These are phyloP conservation scores for Characodon lateralis DNA, from an alignment of 2,797 vertebrate genomes.

Conservation along the genomic window DNA sequence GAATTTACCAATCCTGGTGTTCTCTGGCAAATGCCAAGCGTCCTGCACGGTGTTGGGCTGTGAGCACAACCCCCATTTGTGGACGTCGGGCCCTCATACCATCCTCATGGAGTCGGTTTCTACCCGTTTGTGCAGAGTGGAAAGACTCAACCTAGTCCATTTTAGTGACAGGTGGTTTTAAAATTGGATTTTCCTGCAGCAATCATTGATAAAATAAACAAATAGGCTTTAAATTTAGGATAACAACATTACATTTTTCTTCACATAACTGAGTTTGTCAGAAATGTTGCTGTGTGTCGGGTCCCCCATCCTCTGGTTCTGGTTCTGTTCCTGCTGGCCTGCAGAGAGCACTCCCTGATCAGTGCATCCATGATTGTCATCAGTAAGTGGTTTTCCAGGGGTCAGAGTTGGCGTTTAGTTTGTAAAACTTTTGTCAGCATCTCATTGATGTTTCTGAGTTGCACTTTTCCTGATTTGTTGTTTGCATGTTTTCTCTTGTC, in stretches of 20 bases:
- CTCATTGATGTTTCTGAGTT: not conserved
- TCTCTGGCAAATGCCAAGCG: too few relatives aligned
- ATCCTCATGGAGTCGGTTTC: too few relatives aligned
- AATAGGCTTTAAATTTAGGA: not conserved
- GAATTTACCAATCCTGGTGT: too few relatives aligned
- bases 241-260: not conserved
- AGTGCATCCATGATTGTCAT: not conserved
- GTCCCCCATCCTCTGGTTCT: not conserved
- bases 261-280: not conserved
- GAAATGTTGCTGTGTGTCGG: not conserved
- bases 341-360: not conserved
- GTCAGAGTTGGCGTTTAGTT: not conserved
- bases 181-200: not conserved
- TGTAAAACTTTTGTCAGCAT: not conserved
- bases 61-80: too few relatives aligned
- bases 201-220: not conserved
- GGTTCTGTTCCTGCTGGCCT: not conserved
- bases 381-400: not conserved
- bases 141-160: not conserved
- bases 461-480: slow-evolving; percentile 2
- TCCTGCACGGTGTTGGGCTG: too few relatives aligned
- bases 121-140: too few relatives aligned
- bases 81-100: too few relatives aligned
- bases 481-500: slow-evolving; percentile 8
- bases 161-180: not conserved